Conservation (phyloP, 2,888 invertebrate genomes). For the Carcina quercana region DNA sequence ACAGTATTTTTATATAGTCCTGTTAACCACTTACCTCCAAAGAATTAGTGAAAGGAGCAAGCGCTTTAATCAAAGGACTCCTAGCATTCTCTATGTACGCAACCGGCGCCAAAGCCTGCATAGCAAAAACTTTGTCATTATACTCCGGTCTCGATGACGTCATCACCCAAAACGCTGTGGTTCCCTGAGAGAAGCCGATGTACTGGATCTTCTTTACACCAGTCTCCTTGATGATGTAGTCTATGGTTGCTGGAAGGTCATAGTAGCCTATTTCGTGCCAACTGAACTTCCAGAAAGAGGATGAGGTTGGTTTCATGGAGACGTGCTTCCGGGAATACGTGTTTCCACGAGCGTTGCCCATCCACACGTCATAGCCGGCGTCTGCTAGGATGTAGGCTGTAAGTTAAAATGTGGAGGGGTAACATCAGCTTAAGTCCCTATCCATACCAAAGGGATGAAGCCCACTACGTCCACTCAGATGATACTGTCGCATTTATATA, state of each 20-base stretch:
- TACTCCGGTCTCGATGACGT: constrained; percentile 72
- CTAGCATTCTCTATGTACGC: constrained; percentile 63
- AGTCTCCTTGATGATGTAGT: constrained; percentile 75
- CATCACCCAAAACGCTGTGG: constrained; percentile 77
- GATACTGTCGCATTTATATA: no score
- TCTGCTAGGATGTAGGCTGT: constrained; percentile 81
- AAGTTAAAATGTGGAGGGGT: no score
- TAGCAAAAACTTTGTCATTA: constrained; percentile 72
- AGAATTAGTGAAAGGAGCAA: constrained; percentile 58
- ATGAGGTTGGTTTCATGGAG: constrained; percentile 38
- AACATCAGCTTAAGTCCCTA: no score
- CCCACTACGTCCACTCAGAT: no score
- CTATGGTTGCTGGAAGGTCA: constrained; percentile 85
- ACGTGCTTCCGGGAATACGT: constrained; percentile 80
- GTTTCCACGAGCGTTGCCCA: constrained; percentile 90
- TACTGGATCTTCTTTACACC: constrained; percentile 76
- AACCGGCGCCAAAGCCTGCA: constrained; percentile 77
- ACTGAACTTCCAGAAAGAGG: constrained; percentile 70
- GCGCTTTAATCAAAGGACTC: constrained; percentile 62
- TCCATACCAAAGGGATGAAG: no score
- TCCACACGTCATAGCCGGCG: constrained; percentile 85
- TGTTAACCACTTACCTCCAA: constrained; percentile 55
- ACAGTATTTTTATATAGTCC: not conserved
- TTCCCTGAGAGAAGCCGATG: constrained; percentile 83
- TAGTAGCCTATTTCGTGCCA: constrained; percentile 85